Evolutionary conservation across 1,140 invertebrate species (phyloP).

Genomic region (Aplysia californica): DNA sequence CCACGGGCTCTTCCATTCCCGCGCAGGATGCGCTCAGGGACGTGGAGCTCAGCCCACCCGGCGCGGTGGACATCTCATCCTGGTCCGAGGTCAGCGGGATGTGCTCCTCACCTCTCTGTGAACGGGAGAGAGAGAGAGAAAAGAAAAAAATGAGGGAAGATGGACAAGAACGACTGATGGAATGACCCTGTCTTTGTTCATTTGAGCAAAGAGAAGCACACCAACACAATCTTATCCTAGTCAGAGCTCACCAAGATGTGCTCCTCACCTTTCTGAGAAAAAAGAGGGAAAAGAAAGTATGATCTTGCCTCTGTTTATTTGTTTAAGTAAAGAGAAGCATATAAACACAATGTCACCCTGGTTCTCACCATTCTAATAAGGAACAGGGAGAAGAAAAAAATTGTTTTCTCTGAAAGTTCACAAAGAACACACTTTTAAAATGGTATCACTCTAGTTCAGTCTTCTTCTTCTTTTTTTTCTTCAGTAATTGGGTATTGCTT

Average conservation of each 20-base stretch:
- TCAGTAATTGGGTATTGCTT: too few species aligned
- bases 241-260: not conserved
- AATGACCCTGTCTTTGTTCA: not conserved
- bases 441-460: too few species aligned
- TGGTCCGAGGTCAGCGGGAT: slow-evolving; percentile 22
- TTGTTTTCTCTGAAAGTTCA: too few species aligned
- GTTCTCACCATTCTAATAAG: too few species aligned
- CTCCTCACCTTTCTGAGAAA: not conserved
- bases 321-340: too few species aligned
- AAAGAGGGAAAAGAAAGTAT: not conserved
- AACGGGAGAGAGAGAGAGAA: not conserved
- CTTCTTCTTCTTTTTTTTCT: too few species aligned
- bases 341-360: too few species aligned
- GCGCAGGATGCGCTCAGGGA: not conserved
- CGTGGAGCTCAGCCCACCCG: not conserved
- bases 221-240: not conserved
- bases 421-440: too few species aligned
- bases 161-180: not conserved
- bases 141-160: not conserved
- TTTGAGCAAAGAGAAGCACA: not conserved
- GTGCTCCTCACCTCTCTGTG: not conserved
- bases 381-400: too few species aligned
- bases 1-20: not conserved
- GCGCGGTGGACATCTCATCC: slow-evolving; percentile 13
- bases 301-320: too few species aligned